phyloP scores from a whole-genome alignment of 2,113 vertebrate species.

The Henicopernis longicauda region DNA sequence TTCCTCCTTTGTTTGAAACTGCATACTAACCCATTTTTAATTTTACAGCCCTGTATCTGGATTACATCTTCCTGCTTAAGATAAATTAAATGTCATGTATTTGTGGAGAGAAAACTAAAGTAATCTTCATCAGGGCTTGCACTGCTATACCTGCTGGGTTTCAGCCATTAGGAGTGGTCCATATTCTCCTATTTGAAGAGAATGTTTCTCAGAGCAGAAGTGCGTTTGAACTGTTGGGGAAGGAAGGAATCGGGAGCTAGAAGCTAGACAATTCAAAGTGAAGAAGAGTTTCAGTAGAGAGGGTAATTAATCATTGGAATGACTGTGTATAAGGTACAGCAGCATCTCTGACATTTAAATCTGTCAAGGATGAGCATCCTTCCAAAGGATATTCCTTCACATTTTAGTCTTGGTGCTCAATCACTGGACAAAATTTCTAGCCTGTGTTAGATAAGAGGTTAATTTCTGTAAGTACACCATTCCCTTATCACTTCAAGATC shows the following conservation, averaged over 20 bases:
- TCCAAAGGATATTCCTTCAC: background rate
- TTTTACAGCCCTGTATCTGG: slow-evolving; percentile 68
- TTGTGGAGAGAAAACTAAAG: background rate
- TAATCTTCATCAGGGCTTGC: background rate
- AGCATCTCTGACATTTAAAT: background rate
- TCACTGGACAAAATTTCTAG: background rate
- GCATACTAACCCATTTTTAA: slow-evolving; percentile 57
- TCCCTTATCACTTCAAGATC: background rate
- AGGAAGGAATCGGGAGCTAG: background rate
- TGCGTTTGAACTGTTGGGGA: background rate
- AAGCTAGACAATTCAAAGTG: background rate
- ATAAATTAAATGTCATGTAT: background rate
- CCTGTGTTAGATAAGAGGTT: background rate
- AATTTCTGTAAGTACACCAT: background rate
- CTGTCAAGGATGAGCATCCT: background rate
- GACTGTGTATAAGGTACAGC: background rate
- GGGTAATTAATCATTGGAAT: background rate
- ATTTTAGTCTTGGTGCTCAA: background rate
- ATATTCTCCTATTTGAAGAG: background rate
- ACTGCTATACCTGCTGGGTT: background rate
- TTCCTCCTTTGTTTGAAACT: slow-evolving; percentile 68
- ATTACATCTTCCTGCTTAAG: slow-evolving; percentile 48
- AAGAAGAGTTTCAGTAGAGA: background rate
- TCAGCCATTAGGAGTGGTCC: background rate
- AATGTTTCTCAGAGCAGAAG: background rate